These are phyloP conservation scores for Escarpia spicata DNA, from an alignment of 2,888 invertebrate species.

Conservation along the genomic window DNA sequence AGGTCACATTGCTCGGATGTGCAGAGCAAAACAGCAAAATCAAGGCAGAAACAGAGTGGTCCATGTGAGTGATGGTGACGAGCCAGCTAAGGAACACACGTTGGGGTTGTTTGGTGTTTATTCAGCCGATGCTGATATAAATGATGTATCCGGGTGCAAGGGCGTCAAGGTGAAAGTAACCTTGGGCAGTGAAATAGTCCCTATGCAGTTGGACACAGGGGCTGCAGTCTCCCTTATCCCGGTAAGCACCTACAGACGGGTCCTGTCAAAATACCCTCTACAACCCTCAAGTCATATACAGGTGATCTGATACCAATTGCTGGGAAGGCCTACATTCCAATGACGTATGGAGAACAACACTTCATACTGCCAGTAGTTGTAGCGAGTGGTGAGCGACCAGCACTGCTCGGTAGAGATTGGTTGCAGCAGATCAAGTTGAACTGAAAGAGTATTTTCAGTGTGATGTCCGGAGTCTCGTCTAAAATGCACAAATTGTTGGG, in stretches of 20 bases:
- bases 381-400: background rate
- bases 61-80: background rate
- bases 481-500: background rate
- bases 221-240: background rate
- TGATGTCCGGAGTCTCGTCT: background rate
- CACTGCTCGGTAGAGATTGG: background rate
- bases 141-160: background rate
- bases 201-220: background rate
- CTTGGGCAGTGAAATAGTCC: background rate
- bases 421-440: background rate
- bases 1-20: background rate
- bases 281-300: background rate
- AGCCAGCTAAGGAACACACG: background rate
- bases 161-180: background rate
- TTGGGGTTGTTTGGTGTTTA: background rate
- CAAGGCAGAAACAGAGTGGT: background rate
- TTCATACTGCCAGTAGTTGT: background rate
- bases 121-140: background rate
- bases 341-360: background rate
- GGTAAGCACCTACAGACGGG: background rate
- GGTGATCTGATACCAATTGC: background rate
- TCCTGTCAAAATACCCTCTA: background rate
- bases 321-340: background rate
- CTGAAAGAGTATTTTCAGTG: background rate
- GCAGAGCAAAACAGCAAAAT: background rate